Evolutionary conservation across 2,113 vertebrate genomes (phyloP).

Genomic region (Mixornis gularis): DNA sequence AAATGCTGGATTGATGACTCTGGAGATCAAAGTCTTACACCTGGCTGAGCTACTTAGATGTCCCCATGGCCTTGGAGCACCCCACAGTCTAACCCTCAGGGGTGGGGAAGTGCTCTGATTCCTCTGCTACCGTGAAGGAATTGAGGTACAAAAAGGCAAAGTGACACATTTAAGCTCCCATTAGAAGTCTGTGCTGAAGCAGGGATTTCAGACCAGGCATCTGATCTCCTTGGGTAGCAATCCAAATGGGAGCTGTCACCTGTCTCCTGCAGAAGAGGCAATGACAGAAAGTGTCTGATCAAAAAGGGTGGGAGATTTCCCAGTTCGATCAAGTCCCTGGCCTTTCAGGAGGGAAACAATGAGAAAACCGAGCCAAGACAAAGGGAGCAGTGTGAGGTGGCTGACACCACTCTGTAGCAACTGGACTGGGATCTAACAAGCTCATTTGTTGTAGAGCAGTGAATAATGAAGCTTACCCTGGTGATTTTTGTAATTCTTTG

Average conservation of each 20-base stretch:
- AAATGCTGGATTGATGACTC: slow-evolving; percentile 18
- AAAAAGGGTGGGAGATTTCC: not conserved
- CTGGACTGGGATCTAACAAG: not conserved
- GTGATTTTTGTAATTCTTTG: not conserved
- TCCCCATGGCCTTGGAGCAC: slow-evolving; percentile 9
- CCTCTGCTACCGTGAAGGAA: not conserved
- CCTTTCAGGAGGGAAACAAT: not conserved
- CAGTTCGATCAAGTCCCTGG: not conserved
- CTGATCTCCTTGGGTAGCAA: slow-evolving; percentile 20
- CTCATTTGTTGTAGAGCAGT: not conserved
- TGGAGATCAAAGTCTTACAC: slow-evolving; percentile 42
- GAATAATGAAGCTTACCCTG: not conserved
- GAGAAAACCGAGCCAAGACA: not conserved
- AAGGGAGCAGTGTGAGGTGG: not conserved
- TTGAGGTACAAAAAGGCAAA: not conserved
- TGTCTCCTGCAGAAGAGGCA: not conserved
- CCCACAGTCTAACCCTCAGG: not conserved
- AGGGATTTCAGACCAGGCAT: slow-evolving; percentile 12
- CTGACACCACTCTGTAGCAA: not conserved
- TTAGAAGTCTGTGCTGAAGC: slow-evolving; percentile 17
- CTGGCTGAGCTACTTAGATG: slow-evolving; percentile 5
- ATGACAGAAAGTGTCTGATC: slow-evolving; percentile 6
- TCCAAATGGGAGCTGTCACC: slow-evolving; percentile 23
- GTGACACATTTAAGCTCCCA: not conserved
- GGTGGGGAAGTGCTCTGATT: not conserved